Base-by-base conservation (phyloP, 2,888 invertebrate species). In the Belgica antarctica region DNA sequence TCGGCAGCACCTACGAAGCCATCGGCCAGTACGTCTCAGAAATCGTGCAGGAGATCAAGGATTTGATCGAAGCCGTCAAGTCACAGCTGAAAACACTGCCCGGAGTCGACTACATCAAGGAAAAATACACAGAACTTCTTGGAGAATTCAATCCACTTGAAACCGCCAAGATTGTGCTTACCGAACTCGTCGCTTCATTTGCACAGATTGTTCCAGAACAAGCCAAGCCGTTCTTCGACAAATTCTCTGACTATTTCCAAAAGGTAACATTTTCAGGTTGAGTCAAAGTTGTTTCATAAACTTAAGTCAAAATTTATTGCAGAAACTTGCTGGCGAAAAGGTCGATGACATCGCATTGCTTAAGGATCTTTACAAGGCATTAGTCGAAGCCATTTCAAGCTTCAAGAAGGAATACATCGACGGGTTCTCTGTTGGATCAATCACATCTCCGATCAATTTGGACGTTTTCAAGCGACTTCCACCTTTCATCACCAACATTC, bases 331-430 rank as follows among this genome's bases (percentile, higher is more conserved):
- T 62, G 80, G 83, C 62, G 80, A 86, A 74, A 77, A 81, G 72
- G 81, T 87, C 0, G 85, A 91, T 74, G 89, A 91, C 74, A 75
- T 81, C 1, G 83, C 82, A 70, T 84, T 86, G 70, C 75, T 90
- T 0, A 84, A 87, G 73, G 82, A 82, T n/a, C 81, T 92, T 4
- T 84, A 83, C 74, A 79, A 82, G 66, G 82, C 84, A 69, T 77
- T 86, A 2, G 73, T 86, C 0, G 79, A 81, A 12, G 86, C 88
- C 0, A 63, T 86, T n/a, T 82, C 83, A 1, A 87, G 88, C 0
- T 59, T 86, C 24, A 72, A 83, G 15, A 79, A 59, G 27, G 62
- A 63, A 24, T 66, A 27, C 10, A 10, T 63, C 15, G 47, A 63
- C 1, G 28, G 25, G 25, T 25, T 47, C 47, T 36, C 19, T 28